Evolutionary conservation across 2,888 invertebrate species (phyloP).

Genomic region (Andrena fulva): DNA sequence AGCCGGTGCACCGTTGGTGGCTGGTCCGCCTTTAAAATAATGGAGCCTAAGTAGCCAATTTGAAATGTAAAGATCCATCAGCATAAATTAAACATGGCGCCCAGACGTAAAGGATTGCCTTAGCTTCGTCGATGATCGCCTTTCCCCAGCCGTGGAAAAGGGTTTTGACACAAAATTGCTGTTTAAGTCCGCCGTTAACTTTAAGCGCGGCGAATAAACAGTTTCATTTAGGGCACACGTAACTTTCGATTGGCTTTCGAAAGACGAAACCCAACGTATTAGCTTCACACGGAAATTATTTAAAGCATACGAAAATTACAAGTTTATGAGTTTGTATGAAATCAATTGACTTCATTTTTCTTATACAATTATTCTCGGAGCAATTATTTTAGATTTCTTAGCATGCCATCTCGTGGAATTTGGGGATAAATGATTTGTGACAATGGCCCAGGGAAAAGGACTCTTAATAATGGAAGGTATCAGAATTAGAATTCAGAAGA

Average conservation of each 20-base stretch:
- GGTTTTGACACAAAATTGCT: constrained; percentile 3
- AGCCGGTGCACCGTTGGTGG: constrained; percentile 43
- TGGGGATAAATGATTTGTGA: too few species aligned
- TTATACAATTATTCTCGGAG: too few species aligned
- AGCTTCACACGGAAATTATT: too few species aligned
- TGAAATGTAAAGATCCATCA: constrained; percentile 77
- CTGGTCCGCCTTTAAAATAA: constrained; percentile 71
- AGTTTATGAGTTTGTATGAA: too few species aligned
- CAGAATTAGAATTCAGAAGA: not conserved
- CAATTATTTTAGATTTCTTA: too few species aligned
- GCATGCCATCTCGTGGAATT: too few species aligned
- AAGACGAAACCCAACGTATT: too few species aligned
- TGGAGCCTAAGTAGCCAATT: constrained; percentile 76
- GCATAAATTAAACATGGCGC: constrained; percentile 76
- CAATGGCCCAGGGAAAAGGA: not conserved
- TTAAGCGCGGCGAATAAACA: not conserved
- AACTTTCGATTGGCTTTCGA: too few species aligned
- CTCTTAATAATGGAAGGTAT: not conserved
- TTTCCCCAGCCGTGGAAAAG: not conserved
- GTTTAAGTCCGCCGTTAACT: not conserved
- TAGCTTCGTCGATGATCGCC: constrained; percentile 42
- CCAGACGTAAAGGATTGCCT: constrained; percentile 47
- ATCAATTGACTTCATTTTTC: too few species aligned
- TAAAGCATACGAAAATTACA: too few species aligned
- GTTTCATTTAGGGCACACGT: too few species aligned